These are phyloP conservation scores for Galago senegalensis DNA, from an alignment of 2,797 vertebrate genomes.

Conservation along the genomic window DNA sequence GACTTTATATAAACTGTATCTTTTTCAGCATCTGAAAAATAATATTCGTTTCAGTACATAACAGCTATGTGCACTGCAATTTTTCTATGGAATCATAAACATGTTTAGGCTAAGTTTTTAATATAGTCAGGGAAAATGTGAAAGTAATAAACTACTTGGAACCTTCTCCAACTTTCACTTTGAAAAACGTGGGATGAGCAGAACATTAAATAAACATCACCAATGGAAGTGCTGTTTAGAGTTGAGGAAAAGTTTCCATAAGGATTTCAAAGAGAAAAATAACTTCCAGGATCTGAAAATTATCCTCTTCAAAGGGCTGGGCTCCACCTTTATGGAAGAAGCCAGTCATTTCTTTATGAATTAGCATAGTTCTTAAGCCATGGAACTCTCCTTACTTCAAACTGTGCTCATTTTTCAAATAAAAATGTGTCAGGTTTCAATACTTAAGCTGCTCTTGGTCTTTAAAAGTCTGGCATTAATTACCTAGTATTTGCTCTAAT, in stretches of 20 bases:
- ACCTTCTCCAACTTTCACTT: background rate
- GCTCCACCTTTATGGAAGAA: background rate
- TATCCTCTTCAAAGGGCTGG: background rate
- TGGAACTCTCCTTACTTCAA: background rate
- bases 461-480: background rate
- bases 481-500: background rate
- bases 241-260: background rate
- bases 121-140: background rate
- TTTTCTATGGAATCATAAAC: background rate
- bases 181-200: background rate
- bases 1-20: background rate
- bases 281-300: background rate
- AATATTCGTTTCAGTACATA: too few relatives aligned
- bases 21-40: background rate
- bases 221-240: background rate
- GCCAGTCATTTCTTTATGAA: background rate
- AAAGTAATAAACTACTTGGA: background rate
- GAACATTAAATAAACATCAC: background rate
- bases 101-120: background rate
- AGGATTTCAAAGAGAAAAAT: background rate
- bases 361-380: background rate
- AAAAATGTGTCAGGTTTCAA: background rate
- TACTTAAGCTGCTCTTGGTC: background rate
- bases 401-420: background rate
- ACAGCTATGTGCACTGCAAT: background rate